Evolutionary conservation across 2,797 vertebrate species (phyloP).

Genomic region (Otolemur crassicaudatus): DNA sequence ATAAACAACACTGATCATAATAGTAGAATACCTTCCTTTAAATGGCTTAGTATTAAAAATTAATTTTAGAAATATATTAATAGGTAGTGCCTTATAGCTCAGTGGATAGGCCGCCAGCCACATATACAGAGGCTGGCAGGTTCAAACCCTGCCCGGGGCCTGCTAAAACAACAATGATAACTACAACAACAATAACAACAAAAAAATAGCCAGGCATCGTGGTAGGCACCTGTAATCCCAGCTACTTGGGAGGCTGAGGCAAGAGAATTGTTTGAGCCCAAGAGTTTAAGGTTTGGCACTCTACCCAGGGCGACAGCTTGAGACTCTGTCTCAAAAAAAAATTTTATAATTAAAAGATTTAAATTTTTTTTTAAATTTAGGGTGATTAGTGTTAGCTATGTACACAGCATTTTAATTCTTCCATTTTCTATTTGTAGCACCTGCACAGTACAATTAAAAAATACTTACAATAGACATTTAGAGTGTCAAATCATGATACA

Average conservation of each 20-base stretch:
- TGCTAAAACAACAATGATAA: too few species aligned
- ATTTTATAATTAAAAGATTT: neutral
- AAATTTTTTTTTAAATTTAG: neutral
- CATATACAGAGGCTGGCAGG: too few species aligned
- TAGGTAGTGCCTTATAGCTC: too few species aligned
- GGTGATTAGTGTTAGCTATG: neutral
- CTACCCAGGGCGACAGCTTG: too few species aligned
- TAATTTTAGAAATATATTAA: constrained; percentile 52
- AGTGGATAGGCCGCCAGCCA: too few species aligned
- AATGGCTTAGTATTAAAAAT: constrained; percentile 52
- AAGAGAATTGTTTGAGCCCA: too few species aligned
- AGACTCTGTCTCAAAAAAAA: neutral
- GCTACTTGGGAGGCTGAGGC: too few species aligned
- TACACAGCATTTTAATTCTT: constrained; percentile 7
- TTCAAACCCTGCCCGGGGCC: too few species aligned
- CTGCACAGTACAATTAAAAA: constrained; percentile 19
- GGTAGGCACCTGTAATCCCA: too few species aligned
- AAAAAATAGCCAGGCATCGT: too few species aligned
- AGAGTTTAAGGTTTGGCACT: too few species aligned
- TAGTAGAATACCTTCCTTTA: neutral
- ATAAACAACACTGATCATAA: constrained; percentile 19
- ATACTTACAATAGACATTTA: constrained; percentile 11
- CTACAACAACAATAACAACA: too few species aligned
- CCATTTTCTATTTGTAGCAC: neutral
- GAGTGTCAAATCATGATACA: constrained; percentile 39